Base-by-base conservation (phyloP, 2,113 vertebrate genomes). In the Nothobranchius kuhntae region DNA sequence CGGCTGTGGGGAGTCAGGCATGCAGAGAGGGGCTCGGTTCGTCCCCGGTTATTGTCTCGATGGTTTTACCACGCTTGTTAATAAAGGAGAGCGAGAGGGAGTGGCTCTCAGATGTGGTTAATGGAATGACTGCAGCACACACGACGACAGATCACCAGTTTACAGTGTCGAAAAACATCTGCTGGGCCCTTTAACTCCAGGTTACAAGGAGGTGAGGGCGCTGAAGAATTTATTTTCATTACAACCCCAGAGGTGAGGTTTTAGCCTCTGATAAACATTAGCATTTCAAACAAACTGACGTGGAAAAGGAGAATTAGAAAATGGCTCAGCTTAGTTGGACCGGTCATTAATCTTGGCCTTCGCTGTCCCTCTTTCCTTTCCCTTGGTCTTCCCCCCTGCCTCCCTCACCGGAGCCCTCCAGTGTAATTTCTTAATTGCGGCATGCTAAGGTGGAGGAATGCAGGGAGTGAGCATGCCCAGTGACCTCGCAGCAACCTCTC, bases 31-130 rank as follows among this genome's bases (percentile, higher is more conserved):
- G 93, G 93, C 92, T 90, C 90, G 78, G 91, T 89, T 92, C 94
- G 94, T 89, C 72, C 93, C 87, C 92, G 82, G 91, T 95, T 95
- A 96, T 95, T 95, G 95, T 96, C 95, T 95, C 95, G 93, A 95
- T 94, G 94, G 93, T 95, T 96, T 94, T 94, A 94, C 94, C 95
- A 96, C 95, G 96, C 94, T 92, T 94, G 94, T 94, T 98, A 96
- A 96, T 97, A 95, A 97, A 94, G 92, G 65, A 62, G 81, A 66
- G 68, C 47, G 50, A 38, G 90, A 65, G 89, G 78, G 81, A 89
- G 79, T 77, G 92, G 69, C 89, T 89, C 91, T 91, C 82, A 89
- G 93, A 94, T 95, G 94, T 94, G 95, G 95, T 96, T 96, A 96
- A 94, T 92, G 87, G 93, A 95, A 96, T 94, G 95, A 95, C 94